Evolutionary conservation across 2,888 invertebrate genomes (phyloP).

Genomic region (Thera britannica): DNA sequence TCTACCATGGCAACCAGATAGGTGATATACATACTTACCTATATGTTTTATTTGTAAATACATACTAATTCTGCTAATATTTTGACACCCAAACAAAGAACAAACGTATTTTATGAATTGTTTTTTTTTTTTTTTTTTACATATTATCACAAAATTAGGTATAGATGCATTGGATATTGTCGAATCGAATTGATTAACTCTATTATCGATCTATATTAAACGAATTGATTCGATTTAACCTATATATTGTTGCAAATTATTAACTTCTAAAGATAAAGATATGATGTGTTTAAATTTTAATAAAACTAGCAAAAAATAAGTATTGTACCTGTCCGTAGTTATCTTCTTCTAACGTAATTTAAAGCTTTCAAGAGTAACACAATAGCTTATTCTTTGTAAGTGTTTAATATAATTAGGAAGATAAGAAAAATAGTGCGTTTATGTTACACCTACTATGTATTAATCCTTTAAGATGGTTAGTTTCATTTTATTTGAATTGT

Average conservation of each 20-base stretch:
- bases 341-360: neutral
- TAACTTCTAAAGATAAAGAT: too few species aligned
- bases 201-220: neutral
- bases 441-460: neutral
- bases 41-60: too few species aligned
- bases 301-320: neutral
- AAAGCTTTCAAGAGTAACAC: slow-evolving; percentile 6
- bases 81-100: too few species aligned
- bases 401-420: neutral
- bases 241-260: too few species aligned
- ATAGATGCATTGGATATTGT: neutral
- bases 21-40: too few species aligned
- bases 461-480: neutral
- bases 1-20: too few species aligned
- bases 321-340: slow-evolving; percentile 7
- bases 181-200: neutral
- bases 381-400: neutral
- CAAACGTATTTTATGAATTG: too few species aligned
- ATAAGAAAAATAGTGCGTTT: slow-evolving; percentile 2
- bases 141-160: neutral
- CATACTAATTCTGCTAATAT: too few species aligned
- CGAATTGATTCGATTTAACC: too few species aligned
- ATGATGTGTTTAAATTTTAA: too few species aligned
- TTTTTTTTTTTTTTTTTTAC: too few species aligned
- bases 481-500: neutral